phyloP scores from a whole-genome alignment of 1,140 invertebrate genomes.

The Dendrolimus punctatus region DNA sequence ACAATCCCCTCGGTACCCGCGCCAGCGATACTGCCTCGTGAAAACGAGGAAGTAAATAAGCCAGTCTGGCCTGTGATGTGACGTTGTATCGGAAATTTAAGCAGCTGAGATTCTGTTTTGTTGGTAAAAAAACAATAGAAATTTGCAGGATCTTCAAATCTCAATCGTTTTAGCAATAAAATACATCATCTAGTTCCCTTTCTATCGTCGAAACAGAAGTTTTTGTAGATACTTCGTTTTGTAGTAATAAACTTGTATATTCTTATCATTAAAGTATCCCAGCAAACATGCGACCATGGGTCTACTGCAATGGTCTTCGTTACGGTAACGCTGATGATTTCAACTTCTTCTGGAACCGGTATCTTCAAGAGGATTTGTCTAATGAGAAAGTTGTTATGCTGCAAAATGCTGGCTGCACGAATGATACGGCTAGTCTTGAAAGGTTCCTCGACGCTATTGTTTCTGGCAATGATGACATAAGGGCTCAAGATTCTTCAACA shows the following conservation, averaged over 20 bases:
- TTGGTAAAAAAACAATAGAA: no score
- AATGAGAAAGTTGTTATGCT: slow-evolving; percentile 74
- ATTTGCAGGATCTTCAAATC: no score
- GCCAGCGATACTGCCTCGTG: no score
- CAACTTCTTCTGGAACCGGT: slow-evolving; percentile 68
- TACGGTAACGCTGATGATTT: slow-evolving; percentile 65
- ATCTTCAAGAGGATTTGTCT: slow-evolving; percentile 59
- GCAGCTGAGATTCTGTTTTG: no score
- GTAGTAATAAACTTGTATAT: not conserved
- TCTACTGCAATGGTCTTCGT: slow-evolving; percentile 73
- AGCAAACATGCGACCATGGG: slow-evolving; percentile 72
- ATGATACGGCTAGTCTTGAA: slow-evolving; percentile 45
- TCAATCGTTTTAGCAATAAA: no score
- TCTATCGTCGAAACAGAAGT: no score
- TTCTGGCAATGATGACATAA: slow-evolving; percentile 38
- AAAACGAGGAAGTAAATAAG: no score
- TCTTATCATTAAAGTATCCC: slow-evolving; percentile 46
- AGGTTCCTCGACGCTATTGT: slow-evolving; percentile 45
- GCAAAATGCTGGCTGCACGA: slow-evolving; percentile 74
- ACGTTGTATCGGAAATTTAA: no score
- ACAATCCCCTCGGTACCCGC: no score
- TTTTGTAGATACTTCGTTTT: no score
- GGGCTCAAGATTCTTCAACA: slow-evolving; percentile 53
- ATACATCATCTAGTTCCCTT: no score
- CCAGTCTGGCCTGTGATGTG: no score